A percentile compares a stretch with the other conserved stretches of the same genome.
Conservation (phyloP, 2,888 invertebrate genomes). For the Syritta pipiens region DNA sequence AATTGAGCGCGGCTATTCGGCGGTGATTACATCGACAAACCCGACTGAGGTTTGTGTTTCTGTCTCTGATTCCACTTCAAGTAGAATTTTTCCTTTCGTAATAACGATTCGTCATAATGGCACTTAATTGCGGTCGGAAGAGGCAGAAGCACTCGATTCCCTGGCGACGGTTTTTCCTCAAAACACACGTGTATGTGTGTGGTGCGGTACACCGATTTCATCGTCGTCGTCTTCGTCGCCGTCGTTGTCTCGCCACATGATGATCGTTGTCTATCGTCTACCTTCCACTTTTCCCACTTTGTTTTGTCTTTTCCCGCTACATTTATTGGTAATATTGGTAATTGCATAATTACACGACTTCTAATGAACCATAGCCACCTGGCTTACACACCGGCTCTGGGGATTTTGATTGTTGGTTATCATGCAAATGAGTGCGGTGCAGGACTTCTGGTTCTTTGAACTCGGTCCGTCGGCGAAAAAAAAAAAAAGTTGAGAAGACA, state of each 20-base stretch:
- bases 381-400: constrained; percentile 10
- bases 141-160: not conserved
- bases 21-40: not conserved
- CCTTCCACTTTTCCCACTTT: not conserved
- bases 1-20: not conserved
- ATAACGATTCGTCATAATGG: constrained; percentile 33
- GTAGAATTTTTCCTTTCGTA: not conserved
- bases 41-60: not conserved
- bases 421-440: no score
- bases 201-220: not conserved
- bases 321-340: constrained; percentile 29
- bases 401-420: constrained; percentile 1
- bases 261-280: not conserved
- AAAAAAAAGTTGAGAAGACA: no score
- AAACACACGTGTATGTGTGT: constrained; percentile 21
- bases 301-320: constrained; percentile 4
- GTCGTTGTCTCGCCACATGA: not conserved
- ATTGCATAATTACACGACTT: constrained; percentile 33
- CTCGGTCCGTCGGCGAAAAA: no score
- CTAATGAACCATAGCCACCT: constrained; percentile 33
- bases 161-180: constrained; percentile 12
- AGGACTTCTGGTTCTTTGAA: no score
- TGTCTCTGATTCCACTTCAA: no score
- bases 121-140: constrained; percentile 34
- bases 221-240: constrained; percentile 9